Base-by-base conservation (phyloP, 2,797 vertebrate species). In the Merluccius polli region DNA sequence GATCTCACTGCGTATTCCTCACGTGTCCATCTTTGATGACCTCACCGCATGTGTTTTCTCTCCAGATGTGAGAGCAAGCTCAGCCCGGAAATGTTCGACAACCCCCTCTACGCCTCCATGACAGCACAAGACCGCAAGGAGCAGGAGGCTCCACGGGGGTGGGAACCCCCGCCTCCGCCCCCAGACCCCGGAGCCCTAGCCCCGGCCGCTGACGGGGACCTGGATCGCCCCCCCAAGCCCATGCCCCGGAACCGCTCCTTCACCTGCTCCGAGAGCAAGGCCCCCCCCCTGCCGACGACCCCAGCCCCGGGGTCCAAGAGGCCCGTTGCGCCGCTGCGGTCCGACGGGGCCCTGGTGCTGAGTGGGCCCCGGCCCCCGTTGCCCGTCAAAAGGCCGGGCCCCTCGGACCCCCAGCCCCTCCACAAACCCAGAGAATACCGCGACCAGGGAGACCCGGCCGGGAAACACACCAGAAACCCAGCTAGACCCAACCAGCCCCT, bases 71-170 rank as follows among this genome's bases (percentile, higher is more conserved):
- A 95, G 21, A 93, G 94, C 1, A 88, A 84, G 0, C 89, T 82
- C 35, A 70, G 78, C 6, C 90, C 95, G 0, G 96, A 95, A 91
- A 99, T 99, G 97, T 96, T 99, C n/a, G 97, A 98, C 81, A 99
- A 99, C 86, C 98, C 97, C 0, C 92, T 99, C 0, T 99, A 99
- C 0, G 97, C 95, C n/a, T 93, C 93, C 0, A 93, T 94, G 94
- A 85, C 69, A 38, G 87, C 93, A 33, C 75, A 70, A 0, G 33
- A 52, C 2, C 41, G 90, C 84, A 96, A 94, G 75, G 96, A 97
- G 63, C 94, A 93, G 48, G 95, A 95, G 10, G 83, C 86, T 31
- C 48, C 68, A 1, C 82, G 92, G n/a, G n/a, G n/a, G 41, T 95
- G 94, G 52, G 52, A 59, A 21, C 52, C 52, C 52, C 21, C 52